Evolutionary conservation across 1,140 invertebrate species (phyloP).

Genomic region (Pseudoatta argentina): DNA sequence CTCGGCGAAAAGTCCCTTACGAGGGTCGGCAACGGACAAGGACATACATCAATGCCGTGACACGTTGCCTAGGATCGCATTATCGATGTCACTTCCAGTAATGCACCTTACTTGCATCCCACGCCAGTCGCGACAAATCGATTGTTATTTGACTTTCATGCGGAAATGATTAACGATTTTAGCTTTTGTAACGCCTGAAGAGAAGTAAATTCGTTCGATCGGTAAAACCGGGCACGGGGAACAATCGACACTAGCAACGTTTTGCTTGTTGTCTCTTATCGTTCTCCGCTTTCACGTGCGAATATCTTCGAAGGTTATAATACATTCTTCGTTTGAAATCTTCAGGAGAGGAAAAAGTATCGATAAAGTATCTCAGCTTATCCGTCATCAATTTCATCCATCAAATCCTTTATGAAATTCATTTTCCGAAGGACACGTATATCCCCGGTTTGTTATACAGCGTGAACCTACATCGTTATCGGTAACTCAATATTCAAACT

Average conservation of each 20-base stretch:
- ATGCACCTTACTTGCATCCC: constrained; percentile 47
- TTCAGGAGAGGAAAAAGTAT: not conserved
- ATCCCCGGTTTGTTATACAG: not conserved
- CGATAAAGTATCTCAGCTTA: not conserved
- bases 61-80: constrained; percentile 62
- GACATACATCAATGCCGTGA: constrained; percentile 44
- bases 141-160: constrained; percentile 41
- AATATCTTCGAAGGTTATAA: not conserved
- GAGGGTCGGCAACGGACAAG: constrained; percentile 43
- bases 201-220: not conserved
- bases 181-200: not conserved
- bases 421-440: not conserved
- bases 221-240: not conserved
- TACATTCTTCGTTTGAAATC: not conserved
- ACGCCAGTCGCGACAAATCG: constrained; percentile 16
- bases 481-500: constrained; percentile 9
- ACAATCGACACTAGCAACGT: not conserved
- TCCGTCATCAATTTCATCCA: too few species aligned
- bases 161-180: constrained; percentile 33
- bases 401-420: not conserved
- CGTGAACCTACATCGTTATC: not conserved
- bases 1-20: constrained; percentile 32
- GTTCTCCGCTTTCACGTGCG: not conserved
- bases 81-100: constrained; percentile 53
- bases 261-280: not conserved